Conservation (phyloP, 1,140 invertebrate genomes). For the Drosophila mauritiana region DNA sequence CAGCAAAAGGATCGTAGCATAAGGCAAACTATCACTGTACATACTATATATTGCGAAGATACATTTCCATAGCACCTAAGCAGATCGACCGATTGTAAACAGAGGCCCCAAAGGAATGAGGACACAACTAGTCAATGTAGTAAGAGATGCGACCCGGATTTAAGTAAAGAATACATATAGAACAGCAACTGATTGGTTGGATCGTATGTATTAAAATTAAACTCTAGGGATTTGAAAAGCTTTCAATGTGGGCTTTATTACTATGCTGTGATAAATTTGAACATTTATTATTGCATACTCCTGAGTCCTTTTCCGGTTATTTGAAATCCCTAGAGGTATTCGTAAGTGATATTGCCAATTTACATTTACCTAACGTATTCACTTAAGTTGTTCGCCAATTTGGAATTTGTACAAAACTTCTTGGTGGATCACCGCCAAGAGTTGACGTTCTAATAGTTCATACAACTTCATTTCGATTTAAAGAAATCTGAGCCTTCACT, state of each 20-base stretch:
- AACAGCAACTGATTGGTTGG: background rate
- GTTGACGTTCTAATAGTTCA: background rate
- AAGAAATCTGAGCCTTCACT: background rate
- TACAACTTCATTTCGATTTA: background rate
- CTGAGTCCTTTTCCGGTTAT: background rate
- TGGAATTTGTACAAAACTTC: too few species aligned
- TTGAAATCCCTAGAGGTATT: background rate
- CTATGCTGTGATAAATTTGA: background rate
- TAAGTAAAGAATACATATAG: conserved; percentile 6
- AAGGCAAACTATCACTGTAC: conserved; percentile 55
- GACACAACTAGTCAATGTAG: conserved; percentile 62
- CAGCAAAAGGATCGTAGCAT: conserved; percentile 19
- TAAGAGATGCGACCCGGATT: conserved; percentile 1
- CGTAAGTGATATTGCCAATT: background rate
- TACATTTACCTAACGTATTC: background rate
- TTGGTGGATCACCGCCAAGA: too few species aligned
- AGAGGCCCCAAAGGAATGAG: conserved; percentile 15
- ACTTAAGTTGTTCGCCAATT: too few species aligned
- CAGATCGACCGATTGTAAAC: conserved; percentile 38
- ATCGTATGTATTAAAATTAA: background rate
- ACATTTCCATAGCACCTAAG: conserved; percentile 71
- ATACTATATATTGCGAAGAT: conserved; percentile 42
- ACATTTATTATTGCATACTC: background rate
- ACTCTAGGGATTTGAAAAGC: background rate
- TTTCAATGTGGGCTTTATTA: background rate